phyloP scores from a whole-genome alignment of 2,113 vertebrate genomes.

The Mystacornis crossleyi region DNA sequence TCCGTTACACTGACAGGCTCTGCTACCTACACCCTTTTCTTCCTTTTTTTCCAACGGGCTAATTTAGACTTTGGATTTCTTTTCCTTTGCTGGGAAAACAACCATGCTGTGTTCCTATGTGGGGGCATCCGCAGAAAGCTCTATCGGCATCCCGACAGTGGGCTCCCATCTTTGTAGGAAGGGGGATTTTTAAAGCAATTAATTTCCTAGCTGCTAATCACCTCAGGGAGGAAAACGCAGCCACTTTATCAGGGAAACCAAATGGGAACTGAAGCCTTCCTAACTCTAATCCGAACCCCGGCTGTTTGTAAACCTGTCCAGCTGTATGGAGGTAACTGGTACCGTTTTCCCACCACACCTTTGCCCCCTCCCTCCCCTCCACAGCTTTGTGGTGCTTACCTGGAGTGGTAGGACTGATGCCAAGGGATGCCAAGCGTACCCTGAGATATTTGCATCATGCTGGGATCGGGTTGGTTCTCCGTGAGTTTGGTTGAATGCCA shows the following conservation, averaged over 20 bases:
- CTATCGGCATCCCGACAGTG: not conserved
- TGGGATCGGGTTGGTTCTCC: constrained; percentile 79
- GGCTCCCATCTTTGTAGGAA: not conserved
- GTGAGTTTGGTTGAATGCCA: constrained; percentile 89
- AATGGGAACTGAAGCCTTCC: not conserved
- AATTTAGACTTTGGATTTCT: not conserved
- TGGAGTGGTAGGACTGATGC: constrained; percentile 89
- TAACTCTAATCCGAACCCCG: not conserved
- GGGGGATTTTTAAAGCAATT: not conserved
- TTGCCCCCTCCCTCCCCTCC: not conserved
- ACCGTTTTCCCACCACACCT: not conserved
- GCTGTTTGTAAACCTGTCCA: not conserved
- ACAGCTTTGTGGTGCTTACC: constrained; percentile 70
- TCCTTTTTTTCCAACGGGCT: not conserved
- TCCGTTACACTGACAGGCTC: not conserved
- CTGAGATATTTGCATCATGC: constrained; percentile 92
- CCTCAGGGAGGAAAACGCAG: not conserved
- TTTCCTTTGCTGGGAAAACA: not conserved
- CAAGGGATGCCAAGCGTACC: constrained; percentile 85
- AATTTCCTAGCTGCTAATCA: not conserved
- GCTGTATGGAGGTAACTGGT: not conserved
- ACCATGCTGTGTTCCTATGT: not conserved
- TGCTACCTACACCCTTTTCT: not conserved
- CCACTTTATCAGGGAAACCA: not conserved
- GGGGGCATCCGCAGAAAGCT: not conserved